Percentiles rank a stretch among this genome's conserved stretches.
phyloP scores from a whole-genome alignment of 2,113 vertebrate species.

The Platysternon megacephalum region DNA sequence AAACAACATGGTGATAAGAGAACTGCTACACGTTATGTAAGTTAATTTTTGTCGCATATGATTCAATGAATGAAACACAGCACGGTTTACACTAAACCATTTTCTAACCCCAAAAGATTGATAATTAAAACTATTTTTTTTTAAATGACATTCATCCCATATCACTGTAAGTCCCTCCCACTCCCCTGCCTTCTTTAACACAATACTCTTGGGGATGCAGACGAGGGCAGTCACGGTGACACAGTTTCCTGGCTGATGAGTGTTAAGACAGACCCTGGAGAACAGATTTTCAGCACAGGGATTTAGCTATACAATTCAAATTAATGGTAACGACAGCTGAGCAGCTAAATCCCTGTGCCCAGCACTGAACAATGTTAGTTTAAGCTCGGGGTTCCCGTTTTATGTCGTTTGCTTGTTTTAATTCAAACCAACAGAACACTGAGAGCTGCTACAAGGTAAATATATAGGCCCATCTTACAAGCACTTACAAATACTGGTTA shows the following conservation, averaged over 20 bases:
- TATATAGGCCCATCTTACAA: not conserved
- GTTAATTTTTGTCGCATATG: not conserved
- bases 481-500: not conserved
- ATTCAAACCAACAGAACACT: not conserved
- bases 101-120: not conserved
- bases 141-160: not conserved
- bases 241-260: not conserved
- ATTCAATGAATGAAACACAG: not conserved
- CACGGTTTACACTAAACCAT: not conserved
- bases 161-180: not conserved
- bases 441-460: not conserved
- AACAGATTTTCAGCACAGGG: not conserved
- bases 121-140: not conserved
- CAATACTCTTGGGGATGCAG: not conserved
- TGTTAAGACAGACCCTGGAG: not conserved
- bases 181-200: not conserved
- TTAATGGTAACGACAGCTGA: not conserved
- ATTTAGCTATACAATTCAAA: not conserved
- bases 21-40: not conserved
- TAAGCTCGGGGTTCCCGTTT: not conserved
- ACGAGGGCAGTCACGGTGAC: not conserved
- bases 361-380: not conserved
- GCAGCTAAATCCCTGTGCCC: accelerated
- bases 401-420: not conserved
- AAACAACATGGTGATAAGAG: not conserved